Evolutionary conservation across 2,113 vertebrate species (phyloP), one percentile per base, ranked within the genome.

Genomic region (Meriones unguiculatus): DNA sequence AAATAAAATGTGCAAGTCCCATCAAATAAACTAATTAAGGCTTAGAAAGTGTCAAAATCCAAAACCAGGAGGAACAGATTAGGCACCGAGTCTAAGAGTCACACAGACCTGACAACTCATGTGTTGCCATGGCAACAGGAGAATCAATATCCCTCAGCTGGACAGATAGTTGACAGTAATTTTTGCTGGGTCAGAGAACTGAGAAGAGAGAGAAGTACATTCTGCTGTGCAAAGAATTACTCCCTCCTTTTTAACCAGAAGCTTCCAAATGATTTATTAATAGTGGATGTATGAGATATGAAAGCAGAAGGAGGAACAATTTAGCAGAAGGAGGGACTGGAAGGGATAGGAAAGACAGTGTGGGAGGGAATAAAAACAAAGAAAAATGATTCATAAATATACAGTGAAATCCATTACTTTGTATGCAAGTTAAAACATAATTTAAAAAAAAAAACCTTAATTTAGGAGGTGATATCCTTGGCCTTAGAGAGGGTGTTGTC

Each of bases 161-260:
- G 98, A 97, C 70, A 92, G 98, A 98, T 96, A 98, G 98, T 97
- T 99, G 98, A 99, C 98, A 99, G 98, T 98, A 97, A 99, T 99
- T 99, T 99, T 98, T 99, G 98, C 98, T 98, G 98, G 99, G 98
- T 99, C 98, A 98, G 97, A 98, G 98, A 98, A 98, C 94, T 97
- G 96, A 91, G 96, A 98, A 98, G 98, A 98, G 98, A 97, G 97
- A 98, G 97, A 98, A 98, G 97, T 97, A 98, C 95, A 98, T 98
- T 98, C 95, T 95, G 92, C 73, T 98, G 86, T 96, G 97, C 90
- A 90, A 98, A 97, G 97, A 98, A 97, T 97, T 90, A 94, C 95
- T 93, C 76, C 96, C 93, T 97, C 90, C 93, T 96, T 98, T 98
- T 97, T 97, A 97, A 97, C 97, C 97, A 97, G 97, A 95, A 92